phyloP scores from a whole-genome alignment of 2,113 vertebrate genomes.

The Oreochromis spilurus region DNA sequence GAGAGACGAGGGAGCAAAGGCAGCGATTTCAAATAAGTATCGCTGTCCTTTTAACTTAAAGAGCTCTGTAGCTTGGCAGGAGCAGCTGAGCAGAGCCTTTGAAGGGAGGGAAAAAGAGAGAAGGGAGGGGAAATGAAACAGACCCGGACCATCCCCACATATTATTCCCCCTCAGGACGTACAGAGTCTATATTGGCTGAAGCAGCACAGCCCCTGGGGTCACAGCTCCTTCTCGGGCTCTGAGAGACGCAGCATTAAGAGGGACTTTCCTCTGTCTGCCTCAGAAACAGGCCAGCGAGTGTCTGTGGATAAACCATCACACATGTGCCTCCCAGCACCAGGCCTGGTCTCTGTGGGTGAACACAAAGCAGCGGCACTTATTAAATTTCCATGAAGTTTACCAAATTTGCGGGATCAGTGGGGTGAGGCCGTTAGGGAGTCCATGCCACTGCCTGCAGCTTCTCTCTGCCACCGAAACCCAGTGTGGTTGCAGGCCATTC shows the following conservation, averaged over 20 bases:
- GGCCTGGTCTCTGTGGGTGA: constrained; percentile 67
- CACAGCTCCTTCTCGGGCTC: constrained; percentile 61
- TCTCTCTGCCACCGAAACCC: constrained; percentile 42
- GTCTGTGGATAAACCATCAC: constrained; percentile 69
- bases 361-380: constrained; percentile 73
- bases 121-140: constrained; percentile 69
- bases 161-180: constrained; percentile 74
- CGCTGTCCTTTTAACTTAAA: constrained; percentile 77
- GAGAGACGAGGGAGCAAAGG: constrained; percentile 65
- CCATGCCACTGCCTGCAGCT: constrained; percentile 60
- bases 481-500: constrained; percentile 30
- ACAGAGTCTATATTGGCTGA: constrained; percentile 71
- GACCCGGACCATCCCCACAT: constrained; percentile 66
- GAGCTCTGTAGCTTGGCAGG: constrained; percentile 74
- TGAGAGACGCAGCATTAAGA: constrained; percentile 51
- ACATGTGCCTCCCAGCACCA: constrained; percentile 70
- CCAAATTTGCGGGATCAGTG: constrained; percentile 74
- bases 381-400: constrained; percentile 82
- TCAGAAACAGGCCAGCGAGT: constrained; percentile 46
- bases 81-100: constrained; percentile 71
- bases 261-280: constrained; percentile 63
- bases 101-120: constrained; percentile 61
- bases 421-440: constrained; percentile 65
- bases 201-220: constrained; percentile 66
- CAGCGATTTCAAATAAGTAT: constrained; percentile 74